Base-by-base conservation (phyloP, 2,797 vertebrate species). In the Arrhamphus sclerolepis region DNA sequence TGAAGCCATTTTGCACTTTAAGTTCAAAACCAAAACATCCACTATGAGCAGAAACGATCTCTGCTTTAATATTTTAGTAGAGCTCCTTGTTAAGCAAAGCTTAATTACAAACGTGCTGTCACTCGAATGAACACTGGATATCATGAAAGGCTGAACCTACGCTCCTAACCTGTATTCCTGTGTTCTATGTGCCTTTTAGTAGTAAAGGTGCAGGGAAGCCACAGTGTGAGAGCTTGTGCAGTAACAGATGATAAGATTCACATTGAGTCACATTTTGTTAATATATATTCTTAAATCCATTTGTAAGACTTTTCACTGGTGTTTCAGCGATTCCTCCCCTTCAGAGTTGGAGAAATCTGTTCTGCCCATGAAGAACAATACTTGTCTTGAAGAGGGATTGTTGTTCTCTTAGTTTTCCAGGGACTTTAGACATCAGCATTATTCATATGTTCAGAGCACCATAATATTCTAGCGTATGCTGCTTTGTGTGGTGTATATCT, bases 401-500 rank as follows among this genome's bases (percentile, higher is more conserved):
- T 43, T 47, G 18, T 48, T 56, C 14, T 40, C n/a, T 17, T 5
- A 13, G 31, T 38, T 38, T 38, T 38, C 34, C 34, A 38, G 34
- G 13, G 34, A 38, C 13, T 14, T 38, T 38, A 13, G 13, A 13
- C 34, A 38, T 14, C 34, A 14, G 34, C 34, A 38, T 38, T 5
- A 38, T 13, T 19, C 22, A n/a, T 34, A 5, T 46, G 40, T 18
- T 41, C 17, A 55, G 19, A 46, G 40, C 21, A 28, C 28, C 28
- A 34, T 41, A 14, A 1, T 22, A 16, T 47, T 46, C 39, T 18
- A 50, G 61, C 41, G 28, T 21, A n/a, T 75, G 29, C 31, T 21
- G 17, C 41, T 62, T 53, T 63, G 53, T 75, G 56, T 46, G 17
- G 38, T 50, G 47, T 21, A 42, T 68, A 44, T 76, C 55, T 64